Evolutionary conservation across 2,888 invertebrate genomes (phyloP).

Genomic region (Drosophila eohydei): DNA sequence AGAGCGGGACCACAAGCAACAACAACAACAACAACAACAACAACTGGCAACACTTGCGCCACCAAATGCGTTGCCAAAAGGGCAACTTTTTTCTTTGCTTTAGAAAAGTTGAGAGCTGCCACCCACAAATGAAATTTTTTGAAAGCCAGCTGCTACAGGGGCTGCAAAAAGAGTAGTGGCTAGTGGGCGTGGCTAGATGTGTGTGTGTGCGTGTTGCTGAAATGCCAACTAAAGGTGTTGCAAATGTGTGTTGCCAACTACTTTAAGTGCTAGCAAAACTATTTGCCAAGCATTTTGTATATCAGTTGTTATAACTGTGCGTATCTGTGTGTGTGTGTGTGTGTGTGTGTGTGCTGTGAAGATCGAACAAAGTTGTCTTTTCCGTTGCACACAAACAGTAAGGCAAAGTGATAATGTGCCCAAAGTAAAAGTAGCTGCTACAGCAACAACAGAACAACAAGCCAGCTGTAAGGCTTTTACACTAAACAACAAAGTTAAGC

Average conservation of each 20-base stretch:
- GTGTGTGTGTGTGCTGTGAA: constrained; percentile 23
- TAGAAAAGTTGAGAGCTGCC: constrained; percentile 49
- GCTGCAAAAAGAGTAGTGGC: not conserved
- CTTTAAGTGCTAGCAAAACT: constrained; percentile 69
- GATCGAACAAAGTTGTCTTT: constrained; percentile 71
- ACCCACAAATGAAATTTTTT: constrained; percentile 44
- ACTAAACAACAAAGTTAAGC: constrained; percentile 79
- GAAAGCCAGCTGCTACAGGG: constrained; percentile 48
- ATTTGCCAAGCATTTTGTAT: constrained; percentile 56
- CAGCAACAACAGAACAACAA: constrained; percentile 29
- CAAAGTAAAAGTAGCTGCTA: constrained; percentile 68
- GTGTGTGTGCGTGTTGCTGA: constrained; percentile 37
- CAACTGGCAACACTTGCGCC: constrained; percentile 49
- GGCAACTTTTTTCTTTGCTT: constrained; percentile 30
- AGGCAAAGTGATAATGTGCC: constrained; percentile 69
- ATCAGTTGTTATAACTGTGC: constrained; percentile 28
- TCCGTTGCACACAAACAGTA: constrained; percentile 37
- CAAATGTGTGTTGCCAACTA: constrained; percentile 65
- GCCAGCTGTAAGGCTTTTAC: constrained; percentile 63
- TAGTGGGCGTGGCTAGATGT: not conserved
- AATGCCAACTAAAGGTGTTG: constrained; percentile 70
- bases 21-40: constrained; percentile 31
- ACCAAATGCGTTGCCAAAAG: constrained; percentile 34
- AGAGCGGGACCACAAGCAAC: constrained; percentile 20
- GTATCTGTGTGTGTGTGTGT: constrained; percentile 1